These are phyloP conservation scores for Falco biarmicus DNA, from an alignment of 2,797 vertebrate genomes.

Conservation along the genomic window DNA sequence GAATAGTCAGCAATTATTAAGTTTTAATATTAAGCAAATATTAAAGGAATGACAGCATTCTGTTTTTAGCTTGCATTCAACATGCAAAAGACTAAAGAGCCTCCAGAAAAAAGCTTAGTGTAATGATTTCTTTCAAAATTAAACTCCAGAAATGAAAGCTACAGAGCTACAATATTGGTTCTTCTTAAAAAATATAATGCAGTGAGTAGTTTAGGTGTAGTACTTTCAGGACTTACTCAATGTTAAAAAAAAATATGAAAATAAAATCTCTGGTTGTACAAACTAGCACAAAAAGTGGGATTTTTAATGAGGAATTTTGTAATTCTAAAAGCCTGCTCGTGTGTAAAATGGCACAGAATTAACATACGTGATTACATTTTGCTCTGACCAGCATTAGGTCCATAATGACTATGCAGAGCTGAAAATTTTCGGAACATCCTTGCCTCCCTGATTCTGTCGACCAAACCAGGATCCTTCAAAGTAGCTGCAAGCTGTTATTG, in stretches of 20 bases:
- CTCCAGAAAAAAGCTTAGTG: not conserved
- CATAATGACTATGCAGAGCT: not conserved
- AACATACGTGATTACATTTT: not conserved
- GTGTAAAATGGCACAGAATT: not conserved
- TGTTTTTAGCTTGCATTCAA: not conserved
- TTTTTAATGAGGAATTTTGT: not conserved
- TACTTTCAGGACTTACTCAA: not conserved
- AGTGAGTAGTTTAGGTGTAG: not conserved
- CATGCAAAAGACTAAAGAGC: not conserved
- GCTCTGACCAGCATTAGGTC: not conserved
- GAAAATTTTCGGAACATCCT: not conserved
- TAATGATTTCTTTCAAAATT: not conserved
- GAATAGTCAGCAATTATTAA: not conserved
- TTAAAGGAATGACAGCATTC: not conserved
- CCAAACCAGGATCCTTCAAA: not conserved
- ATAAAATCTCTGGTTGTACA: not conserved
- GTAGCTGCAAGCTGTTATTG: not conserved
- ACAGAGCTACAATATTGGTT: not conserved
- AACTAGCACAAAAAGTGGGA: not conserved
- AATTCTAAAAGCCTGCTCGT: not conserved
- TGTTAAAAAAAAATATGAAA: not conserved
- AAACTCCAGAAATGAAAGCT: not conserved
- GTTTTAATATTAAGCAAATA: not conserved
- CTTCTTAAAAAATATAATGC: not conserved
- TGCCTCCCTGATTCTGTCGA: not conserved